Evolutionary conservation across 2,797 vertebrate genomes (phyloP).

Genomic region (Lemur catta): DNA sequence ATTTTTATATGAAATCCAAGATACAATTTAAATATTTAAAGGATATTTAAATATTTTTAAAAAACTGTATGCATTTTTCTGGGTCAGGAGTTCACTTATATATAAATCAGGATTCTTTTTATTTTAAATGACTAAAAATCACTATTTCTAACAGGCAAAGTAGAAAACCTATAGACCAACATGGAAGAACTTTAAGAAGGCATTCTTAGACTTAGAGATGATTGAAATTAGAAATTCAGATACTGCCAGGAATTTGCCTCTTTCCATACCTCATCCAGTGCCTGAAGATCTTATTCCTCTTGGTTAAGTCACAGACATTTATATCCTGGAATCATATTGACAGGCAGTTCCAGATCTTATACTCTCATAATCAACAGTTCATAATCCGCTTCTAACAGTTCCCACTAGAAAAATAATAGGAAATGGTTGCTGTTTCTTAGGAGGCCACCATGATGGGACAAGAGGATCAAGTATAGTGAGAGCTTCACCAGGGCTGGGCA

Average conservation of each 20-base stretch:
- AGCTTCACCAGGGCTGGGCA: conserved; percentile 93
- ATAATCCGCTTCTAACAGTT: neutral
- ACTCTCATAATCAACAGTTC: neutral
- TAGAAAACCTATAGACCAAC: neutral
- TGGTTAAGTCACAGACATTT: neutral
- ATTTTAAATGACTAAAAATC: neutral
- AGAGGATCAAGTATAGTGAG: conserved; percentile 90
- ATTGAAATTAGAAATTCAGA: neutral
- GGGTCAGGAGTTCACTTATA: neutral
- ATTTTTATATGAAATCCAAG: neutral
- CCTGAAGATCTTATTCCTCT: neutral
- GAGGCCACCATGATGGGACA: conserved; percentile 87
- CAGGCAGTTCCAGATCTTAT: neutral
- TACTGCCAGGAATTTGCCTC: neutral
- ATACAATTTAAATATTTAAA: neutral
- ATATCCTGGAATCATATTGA: neutral
- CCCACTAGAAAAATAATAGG: neutral
- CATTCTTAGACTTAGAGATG: neutral
- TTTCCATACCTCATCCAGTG: neutral
- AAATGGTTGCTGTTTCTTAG: neutral
- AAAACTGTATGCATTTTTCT: neutral
- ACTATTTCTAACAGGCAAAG: neutral
- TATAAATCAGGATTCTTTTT: neutral
- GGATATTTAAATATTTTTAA: neutral
- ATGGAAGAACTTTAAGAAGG: neutral